Conservation (phyloP, 1,140 invertebrate species). For the Eufriesea mexicana region DNA sequence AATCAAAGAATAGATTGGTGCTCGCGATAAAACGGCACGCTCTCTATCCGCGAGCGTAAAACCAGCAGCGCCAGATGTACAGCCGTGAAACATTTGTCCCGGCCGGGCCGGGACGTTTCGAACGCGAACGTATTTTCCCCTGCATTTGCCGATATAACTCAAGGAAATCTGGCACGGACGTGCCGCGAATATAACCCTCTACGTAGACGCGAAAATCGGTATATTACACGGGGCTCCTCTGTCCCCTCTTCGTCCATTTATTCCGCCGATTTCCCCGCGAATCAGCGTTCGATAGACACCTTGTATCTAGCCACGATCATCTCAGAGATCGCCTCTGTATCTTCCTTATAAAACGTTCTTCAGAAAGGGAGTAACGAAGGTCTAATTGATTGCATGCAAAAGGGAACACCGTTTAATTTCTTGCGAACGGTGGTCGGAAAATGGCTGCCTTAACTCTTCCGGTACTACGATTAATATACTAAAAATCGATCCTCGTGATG, state of each 20-base stretch:
- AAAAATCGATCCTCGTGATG: too few relatives aligned
- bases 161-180: constrained; percentile 44
- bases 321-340: too few relatives aligned
- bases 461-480: too few relatives aligned
- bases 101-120: constrained; percentile 20
- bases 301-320: too few relatives aligned
- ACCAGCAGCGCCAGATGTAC: background rate
- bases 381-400: too few relatives aligned
- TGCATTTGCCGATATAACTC: constrained; percentile 45
- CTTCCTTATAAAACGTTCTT: too few relatives aligned
- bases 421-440: too few relatives aligned
- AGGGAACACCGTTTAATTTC: too few relatives aligned
- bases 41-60: constrained; percentile 21
- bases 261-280: background rate
- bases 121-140: constrained; percentile 33
- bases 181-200: constrained; percentile 32
- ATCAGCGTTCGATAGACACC: too few relatives aligned
- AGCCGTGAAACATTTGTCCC: constrained; percentile 35
- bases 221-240: constrained; percentile 35
- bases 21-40: constrained; percentile 22
- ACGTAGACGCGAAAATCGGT: constrained; percentile 34
- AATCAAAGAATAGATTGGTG: constrained; percentile 41
- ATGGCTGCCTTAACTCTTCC: too few relatives aligned
- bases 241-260: too few relatives aligned
- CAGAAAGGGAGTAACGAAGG: too few relatives aligned